phyloP scores from a whole-genome alignment of 2,797 vertebrate species.

The Leucoraja ocellata region DNA sequence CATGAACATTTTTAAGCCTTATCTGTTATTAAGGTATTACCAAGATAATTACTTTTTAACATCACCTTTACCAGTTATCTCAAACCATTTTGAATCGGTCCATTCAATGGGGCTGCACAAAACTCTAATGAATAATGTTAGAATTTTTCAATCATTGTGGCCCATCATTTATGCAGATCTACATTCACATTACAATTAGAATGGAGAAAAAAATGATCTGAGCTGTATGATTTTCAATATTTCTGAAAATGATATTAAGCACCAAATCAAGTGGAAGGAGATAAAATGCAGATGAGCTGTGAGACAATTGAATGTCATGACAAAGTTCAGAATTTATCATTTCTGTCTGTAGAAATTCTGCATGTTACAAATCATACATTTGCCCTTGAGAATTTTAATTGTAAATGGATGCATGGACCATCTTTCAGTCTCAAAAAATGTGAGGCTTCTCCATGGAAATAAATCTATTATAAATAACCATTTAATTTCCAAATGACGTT shows the following conservation, averaged over 20 bases:
- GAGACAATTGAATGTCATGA: too few relatives aligned
- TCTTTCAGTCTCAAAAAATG: too few relatives aligned
- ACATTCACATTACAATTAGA: neutral
- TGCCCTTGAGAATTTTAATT: too few relatives aligned
- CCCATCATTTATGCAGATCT: neutral
- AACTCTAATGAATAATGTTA: neutral
- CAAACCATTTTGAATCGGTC: neutral
- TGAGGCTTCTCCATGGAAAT: too few relatives aligned
- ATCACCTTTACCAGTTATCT: neutral
- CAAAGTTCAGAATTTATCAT: too few relatives aligned
- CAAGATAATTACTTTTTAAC: neutral
- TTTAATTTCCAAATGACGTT: neutral
- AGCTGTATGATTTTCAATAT: neutral
- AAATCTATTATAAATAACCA: neutral
- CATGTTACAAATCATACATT: too few relatives aligned
- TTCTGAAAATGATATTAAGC: neutral
- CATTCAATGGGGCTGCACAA: neutral
- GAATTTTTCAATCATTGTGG: neutral
- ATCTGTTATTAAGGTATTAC: neutral
- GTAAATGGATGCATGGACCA: too few relatives aligned
- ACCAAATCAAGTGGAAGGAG: neutral
- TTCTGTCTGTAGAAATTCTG: too few relatives aligned
- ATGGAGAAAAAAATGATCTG: neutral
- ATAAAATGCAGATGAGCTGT: neutral
- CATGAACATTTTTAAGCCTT: neutral